Base-by-base conservation (phyloP, 2,113 vertebrate genomes). In the Oryzias javanicus region DNA sequence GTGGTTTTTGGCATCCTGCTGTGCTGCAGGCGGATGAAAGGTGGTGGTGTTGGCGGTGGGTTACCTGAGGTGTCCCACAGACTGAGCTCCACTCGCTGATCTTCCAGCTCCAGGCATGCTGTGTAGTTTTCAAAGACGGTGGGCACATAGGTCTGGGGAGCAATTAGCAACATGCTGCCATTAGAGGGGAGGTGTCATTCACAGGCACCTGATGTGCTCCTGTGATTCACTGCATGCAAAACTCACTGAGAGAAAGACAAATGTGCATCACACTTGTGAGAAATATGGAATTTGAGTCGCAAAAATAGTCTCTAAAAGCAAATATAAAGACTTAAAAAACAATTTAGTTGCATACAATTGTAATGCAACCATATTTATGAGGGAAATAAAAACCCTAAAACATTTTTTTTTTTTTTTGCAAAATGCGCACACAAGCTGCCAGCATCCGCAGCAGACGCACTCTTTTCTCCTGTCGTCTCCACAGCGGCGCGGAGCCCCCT, bases 41-140 rank as follows among this genome's bases (percentile, higher is more conserved):
- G 19, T 61, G 59, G 8, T 19, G 22, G 22, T 22, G n/a, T n/a
- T n/a, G 22, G 22, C 3, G 19, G 51, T 63, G 41, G 53, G 48
- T 90, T 92, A 98, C 96, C 96, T 83, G 96, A 98, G 50, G 96
- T 98, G 81, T 98, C 95, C 96, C 96, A 98, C 65, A 98, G 93
- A 79, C 95, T 98, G 64, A 98, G 93, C 86, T 98, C 96, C 84
- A 98, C 95, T 48, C 95, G 92, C 85, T 96, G 95, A 46, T 95
- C 96, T 76, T 98, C 96, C 20, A 94, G 93, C 86, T 95, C 94
- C 91, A 98, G 81, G 79, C 94, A 95, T 74, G 95, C 95, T 29
- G 96, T 97, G 91, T 98, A 98, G 90, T 98, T 98, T 84, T 98
- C 96, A 81, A 98, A 98, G 48, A 98, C 96, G 8, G 96, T 97